Evolutionary conservation across 2,113 vertebrate species (phyloP).

Genomic region (Lathamus discolor): DNA sequence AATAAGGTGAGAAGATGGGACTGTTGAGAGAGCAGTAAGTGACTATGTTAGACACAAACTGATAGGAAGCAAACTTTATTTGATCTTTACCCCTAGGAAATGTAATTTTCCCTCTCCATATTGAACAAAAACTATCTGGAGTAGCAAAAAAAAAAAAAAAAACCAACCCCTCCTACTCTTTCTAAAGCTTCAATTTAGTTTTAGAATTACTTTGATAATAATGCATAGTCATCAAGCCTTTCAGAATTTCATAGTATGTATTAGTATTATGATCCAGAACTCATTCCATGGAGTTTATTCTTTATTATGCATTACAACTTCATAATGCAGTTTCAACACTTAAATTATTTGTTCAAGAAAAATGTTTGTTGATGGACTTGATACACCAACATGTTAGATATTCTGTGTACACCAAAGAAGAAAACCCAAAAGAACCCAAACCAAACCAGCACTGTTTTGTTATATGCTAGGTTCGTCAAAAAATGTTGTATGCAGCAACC

Average conservation of each 20-base stretch:
- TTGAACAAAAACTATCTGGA: not conserved
- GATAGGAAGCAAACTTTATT: not conserved
- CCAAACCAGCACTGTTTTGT: not conserved
- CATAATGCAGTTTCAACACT: not conserved
- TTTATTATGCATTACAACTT: not conserved
- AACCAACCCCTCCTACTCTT: not conserved
- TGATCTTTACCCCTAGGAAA: not conserved
- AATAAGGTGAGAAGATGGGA: not conserved
- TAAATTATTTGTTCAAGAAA: not conserved
- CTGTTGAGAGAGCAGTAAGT: not conserved
- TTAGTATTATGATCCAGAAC: not conserved
- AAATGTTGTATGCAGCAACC: constrained; percentile 97
- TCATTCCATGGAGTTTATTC: not conserved
- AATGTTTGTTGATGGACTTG: not conserved
- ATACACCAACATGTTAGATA: not conserved
- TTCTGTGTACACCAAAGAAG: not conserved
- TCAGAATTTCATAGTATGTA: not conserved
- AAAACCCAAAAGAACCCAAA: not conserved
- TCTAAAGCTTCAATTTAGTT: not conserved
- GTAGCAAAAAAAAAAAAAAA: not conserved
- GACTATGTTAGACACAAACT: not conserved
- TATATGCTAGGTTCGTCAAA: constrained; percentile 86
- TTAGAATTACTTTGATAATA: not conserved
- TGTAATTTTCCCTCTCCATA: not conserved
- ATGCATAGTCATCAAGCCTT: not conserved